Base-by-base conservation (phyloP, 2,113 vertebrate genomes). In the Ophiodon elongatus region DNA sequence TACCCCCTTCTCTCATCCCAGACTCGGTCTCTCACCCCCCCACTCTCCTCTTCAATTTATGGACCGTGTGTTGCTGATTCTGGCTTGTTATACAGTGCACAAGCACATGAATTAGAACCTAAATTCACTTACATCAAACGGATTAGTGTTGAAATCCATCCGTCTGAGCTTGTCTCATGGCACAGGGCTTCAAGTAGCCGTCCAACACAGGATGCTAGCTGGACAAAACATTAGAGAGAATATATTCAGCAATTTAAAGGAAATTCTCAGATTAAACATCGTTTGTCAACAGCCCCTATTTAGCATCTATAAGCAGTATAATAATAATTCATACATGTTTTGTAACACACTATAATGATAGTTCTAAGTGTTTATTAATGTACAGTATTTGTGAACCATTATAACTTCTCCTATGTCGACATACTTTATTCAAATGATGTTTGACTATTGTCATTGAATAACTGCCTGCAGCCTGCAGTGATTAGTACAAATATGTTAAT, bases 191-290 rank as follows among this genome's bases (percentile, higher is more conserved):
- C 76, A 73, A 87, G 70, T 73, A 50, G 86, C 89, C 59, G 93
- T 95, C 96, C 96, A 96, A 96, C 91, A 96, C 96, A 95, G 94
- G 96, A 96, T 94, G 96, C 96, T 95, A 94, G 92, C 93, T 67
- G 83, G 89, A 80, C 88, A 72, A 79, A 90, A 79, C 73, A 60
- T 52, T 25, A 29, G 37, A 54, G 77, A 76, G 33, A 83, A 74
- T 43, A 83, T 70, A 47, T 64, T 64, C 9, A 76, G 62, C 1
- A 17, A 64, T 56, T 73, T 52, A 31, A 68, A 67, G 21, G 8
- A 43, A 73, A 62, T 35, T 62, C 25, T 80, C 33, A 60, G 66
- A 89, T 69, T 23, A 45, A 79, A 76, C 39, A 76, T 29, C 50
- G 33, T 39, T 80, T 73, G 25, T 29, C 59, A 35, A 54, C 31